Percentiles rank a stretch among this genome's conserved stretches.
Conservation (phyloP, 1,140 invertebrate genomes). For the Holotrichia oblita region DNA sequence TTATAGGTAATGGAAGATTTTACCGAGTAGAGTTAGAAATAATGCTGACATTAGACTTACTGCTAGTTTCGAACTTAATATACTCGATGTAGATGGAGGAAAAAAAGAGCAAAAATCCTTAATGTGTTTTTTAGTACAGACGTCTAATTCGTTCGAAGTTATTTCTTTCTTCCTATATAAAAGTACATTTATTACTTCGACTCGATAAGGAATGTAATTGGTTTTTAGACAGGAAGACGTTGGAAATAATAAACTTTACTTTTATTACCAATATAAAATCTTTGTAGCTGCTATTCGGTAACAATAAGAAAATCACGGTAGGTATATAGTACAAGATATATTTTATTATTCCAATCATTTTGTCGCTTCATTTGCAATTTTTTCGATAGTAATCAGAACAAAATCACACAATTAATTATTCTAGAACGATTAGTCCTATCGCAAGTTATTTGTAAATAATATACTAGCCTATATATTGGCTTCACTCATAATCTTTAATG, state of each 20-base stretch:
- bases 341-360: no score
- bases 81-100: neutral
- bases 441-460: no score
- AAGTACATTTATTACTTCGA: neutral
- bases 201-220: neutral
- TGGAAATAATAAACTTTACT: neutral
- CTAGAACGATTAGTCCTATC: no score
- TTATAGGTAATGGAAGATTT: conserved; percentile 20
- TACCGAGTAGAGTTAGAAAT: conserved; percentile 16
- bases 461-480: no score
- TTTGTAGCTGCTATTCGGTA: neutral
- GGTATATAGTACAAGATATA: no score
- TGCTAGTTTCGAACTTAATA: neutral
- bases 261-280: neutral
- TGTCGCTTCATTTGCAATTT: no score
- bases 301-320: no score
- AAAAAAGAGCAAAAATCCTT: conserved; percentile 15
- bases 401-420: no score
- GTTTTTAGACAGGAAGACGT: neutral
- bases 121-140: conserved; percentile 19
- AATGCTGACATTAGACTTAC: conserved; percentile 32
- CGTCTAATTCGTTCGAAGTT: neutral
- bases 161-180: neutral
- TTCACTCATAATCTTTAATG: no score
- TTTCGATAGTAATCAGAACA: no score